Evolutionary conservation across 2,797 vertebrate species (phyloP).

Genomic region (Cyprinodon diabolis): DNA sequence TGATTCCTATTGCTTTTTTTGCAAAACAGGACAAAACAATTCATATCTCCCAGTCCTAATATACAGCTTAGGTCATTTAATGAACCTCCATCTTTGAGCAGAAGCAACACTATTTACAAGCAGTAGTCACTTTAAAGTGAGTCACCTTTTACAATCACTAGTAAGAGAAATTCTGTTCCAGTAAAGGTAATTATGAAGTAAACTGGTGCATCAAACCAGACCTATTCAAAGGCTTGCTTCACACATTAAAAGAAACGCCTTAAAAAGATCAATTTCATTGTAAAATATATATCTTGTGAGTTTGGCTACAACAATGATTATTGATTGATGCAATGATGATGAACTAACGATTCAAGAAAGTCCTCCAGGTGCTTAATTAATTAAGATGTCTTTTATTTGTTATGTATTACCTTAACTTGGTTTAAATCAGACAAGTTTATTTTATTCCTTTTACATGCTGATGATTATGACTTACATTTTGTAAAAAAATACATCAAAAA

Average conservation of each 20-base stretch:
- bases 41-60: background rate
- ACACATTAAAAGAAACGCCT: background rate
- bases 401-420: background rate
- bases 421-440: background rate
- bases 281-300: background rate
- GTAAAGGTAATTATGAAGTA: slow-evolving; percentile 31
- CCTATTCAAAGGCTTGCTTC: slow-evolving; percentile 14
- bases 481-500: too few relatives aligned
- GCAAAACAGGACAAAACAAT: too few relatives aligned
- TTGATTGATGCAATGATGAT: background rate
- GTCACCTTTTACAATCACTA: slow-evolving; percentile 35
- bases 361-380: background rate
- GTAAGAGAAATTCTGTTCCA: slow-evolving; percentile 45
- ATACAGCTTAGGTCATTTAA: slow-evolving; percentile 34
- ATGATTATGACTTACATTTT: background rate
- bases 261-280: background rate
- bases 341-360: background rate
- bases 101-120: slow-evolving; percentile 23
- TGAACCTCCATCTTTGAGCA: slow-evolving; percentile 41
- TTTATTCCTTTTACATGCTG: background rate
- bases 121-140: slow-evolving; percentile 33
- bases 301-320: background rate
- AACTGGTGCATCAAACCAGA: slow-evolving; percentile 41
- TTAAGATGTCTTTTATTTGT: too few relatives aligned
- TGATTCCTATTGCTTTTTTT: too few relatives aligned